Percentiles rank a stretch among this genome's conserved stretches.
These are phyloP conservation scores for Momotus momota DNA, from an alignment of 2,797 vertebrate species.

Conservation along the genomic window DNA sequence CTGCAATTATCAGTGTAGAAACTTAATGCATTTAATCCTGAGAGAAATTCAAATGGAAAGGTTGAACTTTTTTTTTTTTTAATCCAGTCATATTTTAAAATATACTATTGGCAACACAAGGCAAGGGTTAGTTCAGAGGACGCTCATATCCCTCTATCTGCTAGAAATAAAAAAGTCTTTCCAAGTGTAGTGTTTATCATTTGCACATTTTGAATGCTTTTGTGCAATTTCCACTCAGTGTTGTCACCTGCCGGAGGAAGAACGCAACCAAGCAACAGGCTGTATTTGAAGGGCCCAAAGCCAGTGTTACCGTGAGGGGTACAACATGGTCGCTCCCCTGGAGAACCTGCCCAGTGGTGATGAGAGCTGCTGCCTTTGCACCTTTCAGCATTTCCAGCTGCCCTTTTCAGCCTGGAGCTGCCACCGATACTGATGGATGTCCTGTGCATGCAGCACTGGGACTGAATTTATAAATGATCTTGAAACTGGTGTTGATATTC, in stretches of 20 bases:
- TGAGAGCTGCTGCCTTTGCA: background rate
- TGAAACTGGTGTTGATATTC: background rate
- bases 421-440: accelerated
- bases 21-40: background rate
- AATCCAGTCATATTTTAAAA: background rate
- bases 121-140: background rate
- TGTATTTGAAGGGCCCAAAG: background rate
- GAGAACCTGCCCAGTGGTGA: background rate
- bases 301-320: accelerated
- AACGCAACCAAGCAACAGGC: background rate
- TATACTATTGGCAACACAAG: background rate
- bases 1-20: background rate
- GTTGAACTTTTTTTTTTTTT: background rate
- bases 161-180: background rate
- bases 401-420: background rate
- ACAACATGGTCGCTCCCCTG: accelerated
- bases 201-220: background rate
- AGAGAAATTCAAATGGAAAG: background rate
- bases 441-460: background rate
- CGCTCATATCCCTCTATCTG: background rate
- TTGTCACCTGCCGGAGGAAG: background rate
- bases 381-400: background rate
- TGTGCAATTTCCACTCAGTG: background rate
- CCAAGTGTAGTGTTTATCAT: background rate
- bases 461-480: background rate